Conservation (phyloP, 2,888 invertebrate species). For the Busseola fusca region DNA sequence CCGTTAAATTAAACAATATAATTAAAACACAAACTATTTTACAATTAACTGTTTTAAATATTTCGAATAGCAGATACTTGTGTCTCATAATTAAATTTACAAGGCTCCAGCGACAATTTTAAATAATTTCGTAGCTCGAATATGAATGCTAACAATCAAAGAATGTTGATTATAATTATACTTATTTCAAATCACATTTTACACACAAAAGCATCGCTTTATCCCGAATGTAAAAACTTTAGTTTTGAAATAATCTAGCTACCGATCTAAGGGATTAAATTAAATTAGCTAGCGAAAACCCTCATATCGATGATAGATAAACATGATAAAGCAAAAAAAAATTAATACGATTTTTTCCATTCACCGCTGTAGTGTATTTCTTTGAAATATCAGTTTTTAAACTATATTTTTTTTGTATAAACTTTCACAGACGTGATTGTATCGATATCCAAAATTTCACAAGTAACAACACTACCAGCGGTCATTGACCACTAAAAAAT, state of each 20-base stretch:
- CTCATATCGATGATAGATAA: neutral
- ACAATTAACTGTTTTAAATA: slow-evolving; percentile 44
- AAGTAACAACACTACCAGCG: neutral
- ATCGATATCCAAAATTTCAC: neutral
- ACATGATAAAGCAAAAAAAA: neutral
- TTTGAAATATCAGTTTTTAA: too few species aligned
- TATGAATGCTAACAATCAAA: neutral
- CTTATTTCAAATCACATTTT: slow-evolving; percentile 21
- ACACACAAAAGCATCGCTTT: slow-evolving; percentile 3
- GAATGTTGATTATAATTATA: slow-evolving; percentile 4
- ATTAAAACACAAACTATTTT: slow-evolving; percentile 28
- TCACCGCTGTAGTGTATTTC: too few species aligned
- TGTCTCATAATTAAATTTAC: slow-evolving; percentile 16
- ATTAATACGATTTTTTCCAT: too few species aligned
- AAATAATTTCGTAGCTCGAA: slow-evolving; percentile 4
- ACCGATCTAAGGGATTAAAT: slow-evolving; percentile 4
- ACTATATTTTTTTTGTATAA: neutral
- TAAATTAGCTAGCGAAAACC: neutral
- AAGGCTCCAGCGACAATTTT: slow-evolving; percentile 16
- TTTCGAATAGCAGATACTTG: slow-evolving; percentile 26
- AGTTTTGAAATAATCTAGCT: slow-evolving; percentile 19
- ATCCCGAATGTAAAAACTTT: neutral
- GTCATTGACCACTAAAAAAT: neutral
- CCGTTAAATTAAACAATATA: slow-evolving; percentile 31
- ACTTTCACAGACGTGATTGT: neutral